Evolutionary conservation across 2,888 invertebrate genomes (phyloP).

Genomic region (Leucophenga maculata): DNA sequence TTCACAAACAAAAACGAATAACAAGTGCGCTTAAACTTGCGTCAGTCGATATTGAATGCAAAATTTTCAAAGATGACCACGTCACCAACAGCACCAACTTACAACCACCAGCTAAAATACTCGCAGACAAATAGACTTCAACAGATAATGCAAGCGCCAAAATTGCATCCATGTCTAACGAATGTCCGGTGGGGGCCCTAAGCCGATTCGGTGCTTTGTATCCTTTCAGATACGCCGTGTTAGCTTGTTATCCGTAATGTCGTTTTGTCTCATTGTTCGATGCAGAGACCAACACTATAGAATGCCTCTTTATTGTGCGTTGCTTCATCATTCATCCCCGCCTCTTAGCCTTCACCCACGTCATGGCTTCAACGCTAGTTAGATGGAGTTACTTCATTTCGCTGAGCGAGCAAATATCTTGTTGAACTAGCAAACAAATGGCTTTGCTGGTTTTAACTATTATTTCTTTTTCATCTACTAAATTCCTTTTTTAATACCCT

Average conservation of each 20-base stretch:
- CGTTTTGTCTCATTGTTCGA: conserved; percentile 46
- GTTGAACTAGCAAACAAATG: conserved; percentile 69
- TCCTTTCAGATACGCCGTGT: conserved; percentile 63
- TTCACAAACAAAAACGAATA: no score
- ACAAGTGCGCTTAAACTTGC: no score
- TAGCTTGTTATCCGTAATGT: conserved; percentile 66
- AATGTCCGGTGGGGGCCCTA: conserved; percentile 47
- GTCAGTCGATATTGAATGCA: no score
- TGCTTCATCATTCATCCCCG: neutral
- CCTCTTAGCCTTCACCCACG: neutral
- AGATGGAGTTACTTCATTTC: conserved; percentile 62
- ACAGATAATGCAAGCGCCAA: conserved; percentile 36
- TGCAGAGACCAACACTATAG: neutral
- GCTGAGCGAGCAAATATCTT: conserved; percentile 70
- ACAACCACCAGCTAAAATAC: no score
- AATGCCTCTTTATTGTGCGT: conserved; percentile 2
- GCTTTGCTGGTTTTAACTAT: conserved; percentile 68
- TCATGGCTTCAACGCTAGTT: conserved; percentile 33
- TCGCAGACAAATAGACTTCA: conserved; percentile 1
- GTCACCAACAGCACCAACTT: no score
- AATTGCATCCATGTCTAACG: conserved; percentile 64
- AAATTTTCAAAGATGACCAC: no score
- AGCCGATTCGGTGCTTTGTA: conserved; percentile 63
- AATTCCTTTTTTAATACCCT: conserved; percentile 2
- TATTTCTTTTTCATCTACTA: conserved; percentile 53